These are phyloP conservation scores for Phycodurus eques DNA, from an alignment of 2,113 vertebrate genomes.

Conservation along the genomic window DNA sequence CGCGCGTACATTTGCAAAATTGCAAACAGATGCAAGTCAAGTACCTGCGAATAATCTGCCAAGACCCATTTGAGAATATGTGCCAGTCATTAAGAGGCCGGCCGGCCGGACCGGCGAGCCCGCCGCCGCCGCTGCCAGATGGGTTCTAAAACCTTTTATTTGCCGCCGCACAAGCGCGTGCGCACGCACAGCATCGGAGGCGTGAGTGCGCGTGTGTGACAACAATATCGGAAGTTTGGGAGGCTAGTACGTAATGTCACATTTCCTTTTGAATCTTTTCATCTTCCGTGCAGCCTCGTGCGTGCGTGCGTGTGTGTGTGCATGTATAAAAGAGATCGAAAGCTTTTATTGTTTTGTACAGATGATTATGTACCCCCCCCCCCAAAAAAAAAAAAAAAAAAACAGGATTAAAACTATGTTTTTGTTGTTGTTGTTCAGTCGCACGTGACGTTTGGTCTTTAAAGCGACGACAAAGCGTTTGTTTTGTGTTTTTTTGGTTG, in stretches of 20 bases:
- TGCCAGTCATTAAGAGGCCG: conserved; percentile 99
- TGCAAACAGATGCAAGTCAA: conserved; percentile 99
- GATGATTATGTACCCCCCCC: conserved; percentile 31
- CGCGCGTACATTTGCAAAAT: conserved; percentile 97
- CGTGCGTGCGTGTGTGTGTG: not conserved
- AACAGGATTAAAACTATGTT: conserved; percentile 60
- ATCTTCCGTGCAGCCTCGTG: conserved; percentile 54
- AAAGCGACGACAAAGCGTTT: conserved; percentile 64
- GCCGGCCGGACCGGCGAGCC: conserved; percentile 89
- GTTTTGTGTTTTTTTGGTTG: not conserved
- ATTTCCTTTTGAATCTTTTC: conserved; percentile 86
- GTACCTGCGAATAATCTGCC: conserved; percentile 99
- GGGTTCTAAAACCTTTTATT: conserved; percentile 94
- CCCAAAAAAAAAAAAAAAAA: conserved; percentile 47
- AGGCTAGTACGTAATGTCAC: conserved; percentile 93
- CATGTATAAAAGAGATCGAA: conserved; percentile 66
- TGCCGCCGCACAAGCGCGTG: conserved; percentile 76
- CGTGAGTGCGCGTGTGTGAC: conserved; percentile 77
- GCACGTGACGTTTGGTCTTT: conserved; percentile 64
- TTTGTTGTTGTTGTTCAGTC: conserved; percentile 61
- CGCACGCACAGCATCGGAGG: conserved; percentile 80
- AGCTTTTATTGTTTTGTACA: conserved; percentile 58
- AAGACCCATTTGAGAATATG: conserved; percentile 99
- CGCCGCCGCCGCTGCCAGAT: conserved; percentile 99
- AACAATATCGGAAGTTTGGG: conserved; percentile 98